phyloP scores from a whole-genome alignment of 35 echinoderm and acorn worm genomes.

The Ophiothrix spiculata region DNA sequence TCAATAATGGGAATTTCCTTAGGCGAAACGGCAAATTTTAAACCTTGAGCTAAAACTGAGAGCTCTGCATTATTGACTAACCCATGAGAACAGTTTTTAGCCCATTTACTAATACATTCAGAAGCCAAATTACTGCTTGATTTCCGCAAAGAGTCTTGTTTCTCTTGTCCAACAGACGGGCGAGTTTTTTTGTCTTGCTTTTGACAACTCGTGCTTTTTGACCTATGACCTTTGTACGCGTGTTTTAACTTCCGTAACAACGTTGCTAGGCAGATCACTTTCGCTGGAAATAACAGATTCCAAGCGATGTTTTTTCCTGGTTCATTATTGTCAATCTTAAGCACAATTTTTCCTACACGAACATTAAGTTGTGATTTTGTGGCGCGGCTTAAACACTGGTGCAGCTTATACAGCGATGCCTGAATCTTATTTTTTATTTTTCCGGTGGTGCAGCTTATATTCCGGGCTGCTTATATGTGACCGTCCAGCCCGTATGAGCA shows the following conservation, averaged over 20 bases:
- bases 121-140: constrained; percentile 25
- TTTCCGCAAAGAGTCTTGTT: background rate
- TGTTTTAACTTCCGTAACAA: background rate
- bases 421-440: too few species aligned
- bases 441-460: too few species aligned
- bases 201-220: background rate
- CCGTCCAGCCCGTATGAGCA: too few species aligned
- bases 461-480: too few species aligned
- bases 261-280: background rate
- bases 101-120: constrained; percentile 45
- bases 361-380: background rate
- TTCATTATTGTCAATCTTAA: background rate
- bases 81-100: constrained; percentile 36
- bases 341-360: background rate
- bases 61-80: constrained; percentile 22
- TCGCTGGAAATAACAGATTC: background rate
- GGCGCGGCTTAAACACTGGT: too few species aligned
- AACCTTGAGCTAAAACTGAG: constrained; percentile 35
- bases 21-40: constrained; percentile 16
- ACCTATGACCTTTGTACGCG: background rate
- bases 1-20: background rate
- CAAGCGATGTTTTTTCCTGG: background rate
- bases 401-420: too few species aligned
- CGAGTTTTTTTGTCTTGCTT: background rate
- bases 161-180: background rate